These are phyloP conservation scores for Ochropleura plecta DNA, from an alignment of 2,888 invertebrate genomes.

Conservation along the genomic window DNA sequence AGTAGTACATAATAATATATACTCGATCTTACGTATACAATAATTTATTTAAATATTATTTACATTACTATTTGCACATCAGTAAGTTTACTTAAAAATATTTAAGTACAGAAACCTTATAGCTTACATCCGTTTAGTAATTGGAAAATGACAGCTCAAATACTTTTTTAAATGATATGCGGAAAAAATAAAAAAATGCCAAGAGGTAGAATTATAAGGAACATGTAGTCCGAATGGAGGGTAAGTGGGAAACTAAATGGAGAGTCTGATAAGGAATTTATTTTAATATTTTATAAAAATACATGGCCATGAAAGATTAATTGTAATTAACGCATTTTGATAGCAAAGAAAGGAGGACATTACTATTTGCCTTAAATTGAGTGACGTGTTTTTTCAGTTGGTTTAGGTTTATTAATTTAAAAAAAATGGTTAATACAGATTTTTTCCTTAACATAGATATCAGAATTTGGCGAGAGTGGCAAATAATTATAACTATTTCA, in stretches of 20 bases:
- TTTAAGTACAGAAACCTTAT: constrained; percentile 56
- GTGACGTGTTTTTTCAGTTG: background rate
- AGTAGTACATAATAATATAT: constrained; percentile 57
- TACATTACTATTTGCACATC: constrained; percentile 67
- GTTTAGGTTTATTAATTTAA: background rate
- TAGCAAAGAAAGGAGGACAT: background rate
- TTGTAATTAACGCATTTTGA: background rate
- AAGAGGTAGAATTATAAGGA: constrained; percentile 1
- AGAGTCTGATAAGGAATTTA: background rate
- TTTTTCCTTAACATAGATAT: background rate
- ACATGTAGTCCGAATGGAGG: background rate
- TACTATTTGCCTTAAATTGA: background rate
- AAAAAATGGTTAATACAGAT: background rate
- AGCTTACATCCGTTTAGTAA: constrained; percentile 13
- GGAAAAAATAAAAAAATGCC: background rate
- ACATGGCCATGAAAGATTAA: background rate
- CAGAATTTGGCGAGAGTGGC: background rate
- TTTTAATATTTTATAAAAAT: background rate
- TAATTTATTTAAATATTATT: constrained; percentile 79
- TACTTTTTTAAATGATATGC: constrained; percentile 14
- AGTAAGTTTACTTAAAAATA: constrained; percentile 48
- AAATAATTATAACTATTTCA: background rate
- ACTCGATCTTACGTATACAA: constrained; percentile 77
- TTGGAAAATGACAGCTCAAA: constrained; percentile 27
- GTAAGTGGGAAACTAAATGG: background rate